Evolutionary conservation across 1,140 invertebrate genomes (phyloP), one percentile per base, ranked within the genome.

Genomic region (Zeugodacus cucurbitae): DNA sequence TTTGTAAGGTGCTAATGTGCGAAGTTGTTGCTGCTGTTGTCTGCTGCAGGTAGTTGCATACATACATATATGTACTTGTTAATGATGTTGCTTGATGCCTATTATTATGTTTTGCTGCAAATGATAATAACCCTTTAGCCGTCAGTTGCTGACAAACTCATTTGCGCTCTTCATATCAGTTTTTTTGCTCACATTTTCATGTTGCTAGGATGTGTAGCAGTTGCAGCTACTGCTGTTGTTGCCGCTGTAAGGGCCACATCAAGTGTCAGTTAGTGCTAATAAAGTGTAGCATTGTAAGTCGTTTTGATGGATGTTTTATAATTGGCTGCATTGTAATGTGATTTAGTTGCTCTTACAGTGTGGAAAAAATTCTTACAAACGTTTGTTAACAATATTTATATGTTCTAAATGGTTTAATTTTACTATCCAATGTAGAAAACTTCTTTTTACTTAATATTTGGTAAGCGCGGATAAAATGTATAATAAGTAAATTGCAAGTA

Each of bases 211-310:
- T n/a, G 17, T 29, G 6, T 48, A 8, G 17, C n/a, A 48, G 3
- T 26, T 82, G 41, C 70, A 3, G 37, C 34, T 78, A 29, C 67
- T 37, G 67, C 20, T 74, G 5, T 7, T 48, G 74, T 48, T 34
- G 64, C 29, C 14, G 48, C 48, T 41, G 44, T 82, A 82, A 48
- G 74, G 22, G 41, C 41, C 70, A 74, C 70, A 74, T 82, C 74
- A 44, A 29, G 41, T 82, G 41, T n/a, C 74, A 82, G 26, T 41
- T 22, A 10, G 2, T 7, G 37, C 74, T 54, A 54, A 82, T 82
- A 82, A 78, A 82, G 41, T 82, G 74, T 82, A 82, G n/a, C 74
- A 82, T 82, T 82, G 74, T 82, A 82, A 82, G 41, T 48, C 74
- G n/a, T 17, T 82, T 34, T 82, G 74, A 82, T 82, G 37, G 74